Evolutionary conservation across 2,113 vertebrate genomes (phyloP).

Genomic region (Vulpes ferrilata): DNA sequence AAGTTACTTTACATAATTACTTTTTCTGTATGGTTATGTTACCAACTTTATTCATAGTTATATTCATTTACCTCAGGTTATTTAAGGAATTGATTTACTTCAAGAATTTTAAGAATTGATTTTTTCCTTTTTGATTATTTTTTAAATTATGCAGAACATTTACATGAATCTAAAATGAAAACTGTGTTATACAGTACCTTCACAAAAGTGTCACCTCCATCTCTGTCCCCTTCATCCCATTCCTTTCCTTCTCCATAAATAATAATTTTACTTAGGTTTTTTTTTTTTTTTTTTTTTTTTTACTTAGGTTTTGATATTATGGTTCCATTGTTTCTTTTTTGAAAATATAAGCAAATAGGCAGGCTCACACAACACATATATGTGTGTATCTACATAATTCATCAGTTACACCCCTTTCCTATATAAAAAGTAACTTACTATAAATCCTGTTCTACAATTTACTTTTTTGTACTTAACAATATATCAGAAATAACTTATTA

Average conservation of each 20-base stretch:
- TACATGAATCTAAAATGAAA: conserved; percentile 57
- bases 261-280: conserved; percentile 56
- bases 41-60: conserved; percentile 25
- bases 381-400: not conserved
- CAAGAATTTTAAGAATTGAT: conserved; percentile 8
- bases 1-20: conserved; percentile 42
- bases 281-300: too few relatives aligned
- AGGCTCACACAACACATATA: not conserved
- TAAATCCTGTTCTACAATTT: conserved; percentile 51
- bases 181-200: conserved; percentile 30
- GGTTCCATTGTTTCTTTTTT: conserved; percentile 11
- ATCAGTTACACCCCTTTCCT: conserved; percentile 41
- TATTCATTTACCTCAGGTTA: conserved; percentile 30
- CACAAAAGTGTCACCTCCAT: conserved; percentile 23
- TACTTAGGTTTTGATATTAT: conserved; percentile 58
- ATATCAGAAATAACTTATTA: conserved; percentile 35
- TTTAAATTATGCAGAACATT: conserved; percentile 64
- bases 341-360: conserved; percentile 65
- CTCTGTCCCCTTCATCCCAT: conserved; percentile 36
- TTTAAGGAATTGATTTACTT: not conserved
- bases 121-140: conserved; percentile 18
- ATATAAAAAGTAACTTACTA: conserved; percentile 29
- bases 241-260: conserved; percentile 14
- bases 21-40: conserved; percentile 64
- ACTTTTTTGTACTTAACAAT: conserved; percentile 55